Percentiles rank a stretch among this genome's conserved stretches.
phyloP scores from a whole-genome alignment of 2,797 vertebrate genomes.

The Melanogrammus aeglefinus region DNA sequence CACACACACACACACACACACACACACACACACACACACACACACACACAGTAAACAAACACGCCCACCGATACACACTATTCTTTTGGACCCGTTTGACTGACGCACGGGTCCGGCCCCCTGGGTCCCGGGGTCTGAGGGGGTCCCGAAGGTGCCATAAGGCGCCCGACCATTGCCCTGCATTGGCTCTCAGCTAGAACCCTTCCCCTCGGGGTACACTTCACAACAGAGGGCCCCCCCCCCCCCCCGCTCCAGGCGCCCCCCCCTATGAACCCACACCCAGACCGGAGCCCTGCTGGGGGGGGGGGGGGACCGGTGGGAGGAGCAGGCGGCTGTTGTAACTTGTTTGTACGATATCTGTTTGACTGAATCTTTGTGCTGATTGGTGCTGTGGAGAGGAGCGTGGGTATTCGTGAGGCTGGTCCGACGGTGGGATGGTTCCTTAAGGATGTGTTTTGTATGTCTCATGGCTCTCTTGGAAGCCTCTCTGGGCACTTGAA shows the following conservation, averaged over 20 bases:
- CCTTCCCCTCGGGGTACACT: no score
- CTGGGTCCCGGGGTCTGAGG: neutral
- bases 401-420: conserved; percentile 56
- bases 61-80: neutral
- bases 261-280: no score
- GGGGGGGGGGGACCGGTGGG: neutral
- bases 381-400: conserved; percentile 46
- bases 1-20: conserved; percentile 13
- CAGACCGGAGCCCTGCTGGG: no score
- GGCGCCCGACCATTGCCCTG: neutral
- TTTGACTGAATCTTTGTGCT: conserved; percentile 51
- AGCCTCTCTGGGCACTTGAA: conserved; percentile 28
- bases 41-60: conserved; percentile 7
- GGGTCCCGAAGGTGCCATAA: neutral
- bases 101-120: neutral
- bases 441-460: conserved; percentile 39
- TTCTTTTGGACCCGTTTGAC: neutral
- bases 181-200: neutral
- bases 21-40: conserved; percentile 19
- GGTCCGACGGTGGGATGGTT: conserved; percentile 44
- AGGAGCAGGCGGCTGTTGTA: conserved; percentile 30
- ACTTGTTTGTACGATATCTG: conserved; percentile 62
- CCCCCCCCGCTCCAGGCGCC: no score
- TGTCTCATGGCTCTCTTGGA: neutral
- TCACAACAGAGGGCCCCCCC: neutral